Evolutionary conservation across 2,888 invertebrate species (phyloP).

Genomic region (Epistrophella euchroma): DNA sequence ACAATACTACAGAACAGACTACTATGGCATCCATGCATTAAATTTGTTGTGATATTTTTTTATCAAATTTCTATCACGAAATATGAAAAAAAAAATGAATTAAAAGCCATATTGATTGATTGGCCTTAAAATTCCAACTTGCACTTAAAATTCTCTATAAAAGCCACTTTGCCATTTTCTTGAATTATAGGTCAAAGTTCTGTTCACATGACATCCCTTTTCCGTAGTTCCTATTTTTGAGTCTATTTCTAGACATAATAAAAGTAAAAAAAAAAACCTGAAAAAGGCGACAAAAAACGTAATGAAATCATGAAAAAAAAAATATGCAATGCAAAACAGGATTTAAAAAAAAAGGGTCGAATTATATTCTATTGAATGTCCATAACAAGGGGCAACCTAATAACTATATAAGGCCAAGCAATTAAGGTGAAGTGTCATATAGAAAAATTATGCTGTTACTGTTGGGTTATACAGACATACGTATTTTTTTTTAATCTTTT

Average conservation of each 20-base stretch:
- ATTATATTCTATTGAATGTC: conserved; percentile 22
- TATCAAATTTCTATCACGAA: too few species aligned
- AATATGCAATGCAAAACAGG: conserved; percentile 49
- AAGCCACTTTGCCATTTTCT: conserved; percentile 3
- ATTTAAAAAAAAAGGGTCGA: conserved; percentile 57
- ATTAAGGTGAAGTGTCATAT: conserved; percentile 74
- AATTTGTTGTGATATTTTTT: too few species aligned
- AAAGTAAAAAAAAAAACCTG: conserved; percentile 19
- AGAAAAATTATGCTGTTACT: conserved; percentile 68
- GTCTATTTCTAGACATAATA: background rate
- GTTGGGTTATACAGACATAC: conserved; percentile 8
- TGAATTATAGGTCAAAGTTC: conserved; percentile 11
- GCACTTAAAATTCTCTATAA: background rate
- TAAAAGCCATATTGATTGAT: background rate
- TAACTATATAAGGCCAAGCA: conserved; percentile 62
- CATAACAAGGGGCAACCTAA: conserved; percentile 40
- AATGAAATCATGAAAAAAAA: conserved; percentile 55
- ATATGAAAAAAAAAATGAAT: too few species aligned
- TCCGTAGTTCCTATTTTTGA: conserved; percentile 7
- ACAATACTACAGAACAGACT: too few species aligned
- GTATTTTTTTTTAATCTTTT: conserved; percentile 69
- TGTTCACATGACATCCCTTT: conserved; percentile 40
- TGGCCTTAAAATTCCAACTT: background rate
- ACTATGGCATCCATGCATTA: too few species aligned
- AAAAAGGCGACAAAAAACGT: conserved; percentile 40